A percentile compares a stretch with the other conserved stretches of the same genome.
Evolutionary conservation across 2,113 vertebrate species (phyloP).

Genomic region (Leptodactylus fuscus): DNA sequence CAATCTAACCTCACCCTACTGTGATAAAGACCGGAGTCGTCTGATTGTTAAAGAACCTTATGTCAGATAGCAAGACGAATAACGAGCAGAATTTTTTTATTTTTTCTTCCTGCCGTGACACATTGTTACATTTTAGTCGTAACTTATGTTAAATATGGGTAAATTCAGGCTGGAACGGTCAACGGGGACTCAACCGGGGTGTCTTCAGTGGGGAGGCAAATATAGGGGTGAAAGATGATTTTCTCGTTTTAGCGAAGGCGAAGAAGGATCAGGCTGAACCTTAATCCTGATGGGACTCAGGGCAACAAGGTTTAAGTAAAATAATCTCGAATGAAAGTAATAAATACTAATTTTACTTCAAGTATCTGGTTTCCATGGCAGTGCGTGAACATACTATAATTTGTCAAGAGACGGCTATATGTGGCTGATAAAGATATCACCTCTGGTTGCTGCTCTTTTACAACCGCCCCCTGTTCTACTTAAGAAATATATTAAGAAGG

Average conservation of each 20-base stretch:
- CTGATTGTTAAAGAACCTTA: constrained; percentile 42
- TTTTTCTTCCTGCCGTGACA: constrained; percentile 23
- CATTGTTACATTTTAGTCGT: constrained; percentile 11
- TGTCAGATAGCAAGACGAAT: constrained; percentile 15
- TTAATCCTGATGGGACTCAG: constrained; percentile 31
- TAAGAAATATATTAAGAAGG: constrained; percentile 11
- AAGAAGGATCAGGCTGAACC: not conserved
- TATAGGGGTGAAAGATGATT: constrained; percentile 13
- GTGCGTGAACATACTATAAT: constrained; percentile 44
- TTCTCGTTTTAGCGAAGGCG: not conserved
- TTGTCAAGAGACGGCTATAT: constrained; percentile 30
- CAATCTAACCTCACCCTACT: constrained; percentile 52
- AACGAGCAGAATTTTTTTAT: constrained; percentile 22
- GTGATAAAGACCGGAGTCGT: constrained; percentile 51
- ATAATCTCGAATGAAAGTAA: constrained; percentile 47
- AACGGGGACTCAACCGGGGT: not conserved
- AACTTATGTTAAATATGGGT: constrained; percentile 33
- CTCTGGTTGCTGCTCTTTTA: constrained; percentile 34
- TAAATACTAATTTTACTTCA: constrained; percentile 53
- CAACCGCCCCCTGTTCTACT: not conserved
- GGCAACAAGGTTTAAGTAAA: constrained; percentile 38
- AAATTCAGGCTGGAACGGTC: not conserved
- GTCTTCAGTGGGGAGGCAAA: not conserved
- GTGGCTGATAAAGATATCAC: constrained; percentile 50
- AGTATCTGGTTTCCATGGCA: constrained; percentile 54